Conservation (phyloP, 1,140 invertebrate species). For the Melanaphis sacchari region DNA sequence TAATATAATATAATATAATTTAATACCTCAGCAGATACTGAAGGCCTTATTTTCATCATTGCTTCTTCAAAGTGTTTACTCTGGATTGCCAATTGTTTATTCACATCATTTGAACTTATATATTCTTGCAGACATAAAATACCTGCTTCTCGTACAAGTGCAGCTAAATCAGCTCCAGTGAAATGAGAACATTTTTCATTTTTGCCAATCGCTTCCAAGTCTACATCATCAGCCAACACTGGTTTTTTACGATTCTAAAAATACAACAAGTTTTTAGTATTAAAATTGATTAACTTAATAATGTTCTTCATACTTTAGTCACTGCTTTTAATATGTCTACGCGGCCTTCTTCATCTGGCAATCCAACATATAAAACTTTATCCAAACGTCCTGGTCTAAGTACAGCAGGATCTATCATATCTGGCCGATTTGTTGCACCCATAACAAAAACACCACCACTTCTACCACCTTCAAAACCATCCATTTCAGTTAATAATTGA, state of each 20-base stretch:
- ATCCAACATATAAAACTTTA: slow-evolving; percentile 91
- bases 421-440: slow-evolving; percentile 95
- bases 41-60: slow-evolving; percentile 79
- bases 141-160: slow-evolving; percentile 83
- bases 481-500: slow-evolving; percentile 98
- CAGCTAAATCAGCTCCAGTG: slow-evolving; percentile 91
- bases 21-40: slow-evolving; percentile 68
- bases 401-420: slow-evolving; percentile 96
- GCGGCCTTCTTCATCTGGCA: slow-evolving; percentile 82
- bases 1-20: background rate
- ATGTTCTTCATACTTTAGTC: slow-evolving; percentile 76
- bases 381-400: slow-evolving; percentile 93
- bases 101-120: slow-evolving; percentile 60
- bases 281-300: background rate
- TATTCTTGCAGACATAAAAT: slow-evolving; percentile 75
- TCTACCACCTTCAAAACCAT: slow-evolving; percentile 88
- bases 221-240: slow-evolving; percentile 76
- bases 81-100: slow-evolving; percentile 64
- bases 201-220: slow-evolving; percentile 73
- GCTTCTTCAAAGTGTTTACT: slow-evolving; percentile 71
- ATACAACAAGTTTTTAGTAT: background rate
- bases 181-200: slow-evolving; percentile 78
- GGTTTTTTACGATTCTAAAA: slow-evolving; percentile 78
- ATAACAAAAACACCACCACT: slow-evolving; percentile 85
- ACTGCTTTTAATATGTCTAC: slow-evolving; percentile 88